Evolutionary conservation across 1,140 invertebrate species (phyloP).

Genomic region (Drosophila nigromelanica): DNA sequence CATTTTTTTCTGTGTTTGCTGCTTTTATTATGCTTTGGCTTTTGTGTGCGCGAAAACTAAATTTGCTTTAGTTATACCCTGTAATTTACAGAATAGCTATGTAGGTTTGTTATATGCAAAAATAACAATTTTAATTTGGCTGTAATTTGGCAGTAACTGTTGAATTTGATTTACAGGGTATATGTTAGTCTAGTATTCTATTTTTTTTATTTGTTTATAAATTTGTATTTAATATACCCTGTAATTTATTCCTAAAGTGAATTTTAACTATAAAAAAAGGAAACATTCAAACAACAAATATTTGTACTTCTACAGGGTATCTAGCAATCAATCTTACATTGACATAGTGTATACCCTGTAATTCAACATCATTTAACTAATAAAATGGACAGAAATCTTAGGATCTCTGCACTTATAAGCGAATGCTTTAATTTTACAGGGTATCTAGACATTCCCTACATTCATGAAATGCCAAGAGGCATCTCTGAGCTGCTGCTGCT

Average conservation of each 20-base stretch:
- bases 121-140: too few relatives aligned
- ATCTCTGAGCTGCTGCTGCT: constrained; percentile 1
- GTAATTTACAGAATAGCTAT: not conserved
- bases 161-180: not conserved
- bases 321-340: too few relatives aligned
- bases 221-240: too few relatives aligned
- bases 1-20: constrained; percentile 17
- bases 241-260: too few relatives aligned
- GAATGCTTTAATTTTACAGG: not conserved
- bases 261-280: too few relatives aligned
- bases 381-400: not conserved
- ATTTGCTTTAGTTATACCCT: constrained; percentile 36
- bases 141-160: too few relatives aligned
- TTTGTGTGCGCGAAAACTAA: constrained; percentile 42
- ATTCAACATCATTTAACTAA: not conserved
- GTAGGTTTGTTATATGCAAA: not conserved
- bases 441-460: not conserved
- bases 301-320: too few relatives aligned
- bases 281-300: too few relatives aligned
- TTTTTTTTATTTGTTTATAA: too few relatives aligned
- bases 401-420: not conserved
- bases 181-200: not conserved
- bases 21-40: constrained; percentile 17
- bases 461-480: not conserved
- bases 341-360: not conserved